phyloP scores from a whole-genome alignment of 2,888 invertebrate species.

The Sminthurinus aureus region DNA sequence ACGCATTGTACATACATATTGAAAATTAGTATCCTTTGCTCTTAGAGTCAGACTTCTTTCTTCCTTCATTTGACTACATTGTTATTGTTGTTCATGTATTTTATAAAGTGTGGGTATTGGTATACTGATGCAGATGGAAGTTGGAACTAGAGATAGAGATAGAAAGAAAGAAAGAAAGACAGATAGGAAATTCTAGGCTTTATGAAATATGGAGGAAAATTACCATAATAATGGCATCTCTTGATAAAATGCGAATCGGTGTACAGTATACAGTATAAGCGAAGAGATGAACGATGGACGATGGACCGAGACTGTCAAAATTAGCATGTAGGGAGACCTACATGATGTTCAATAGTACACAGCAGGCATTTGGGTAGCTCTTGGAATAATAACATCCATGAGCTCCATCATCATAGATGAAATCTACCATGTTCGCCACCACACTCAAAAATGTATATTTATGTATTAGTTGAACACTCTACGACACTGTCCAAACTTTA shows the following conservation, averaged over 20 bases:
- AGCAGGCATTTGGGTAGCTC: slow-evolving; percentile 37
- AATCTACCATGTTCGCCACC: slow-evolving; percentile 33
- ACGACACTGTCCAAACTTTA: slow-evolving; percentile 29
- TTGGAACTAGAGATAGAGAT: background rate
- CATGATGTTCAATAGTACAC: slow-evolving; percentile 18
- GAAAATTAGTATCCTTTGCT: background rate
- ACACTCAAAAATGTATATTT: slow-evolving; percentile 13
- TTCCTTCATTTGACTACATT: background rate
- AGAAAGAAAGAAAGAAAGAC: slow-evolving; percentile 20
- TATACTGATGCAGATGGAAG: background rate
- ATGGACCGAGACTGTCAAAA: slow-evolving; percentile 27
- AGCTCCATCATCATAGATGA: slow-evolving; percentile 29
- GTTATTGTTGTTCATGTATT: background rate
- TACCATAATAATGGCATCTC: slow-evolving; percentile 57
- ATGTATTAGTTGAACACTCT: slow-evolving; percentile 24
- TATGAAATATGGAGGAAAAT: slow-evolving; percentile 56
- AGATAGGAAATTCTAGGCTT: slow-evolving; percentile 22
- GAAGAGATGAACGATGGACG: too few species aligned
- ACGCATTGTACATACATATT: background rate
- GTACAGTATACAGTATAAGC: too few species aligned
- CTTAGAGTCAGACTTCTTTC: background rate
- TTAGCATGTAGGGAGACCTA: slow-evolving; percentile 36
- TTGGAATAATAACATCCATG: slow-evolving; percentile 25
- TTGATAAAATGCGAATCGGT: slow-evolving; percentile 45
- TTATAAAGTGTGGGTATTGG: background rate